Conservation (phyloP, 2,888 invertebrate genomes). For the Chymomyza fuscimana region DNA sequence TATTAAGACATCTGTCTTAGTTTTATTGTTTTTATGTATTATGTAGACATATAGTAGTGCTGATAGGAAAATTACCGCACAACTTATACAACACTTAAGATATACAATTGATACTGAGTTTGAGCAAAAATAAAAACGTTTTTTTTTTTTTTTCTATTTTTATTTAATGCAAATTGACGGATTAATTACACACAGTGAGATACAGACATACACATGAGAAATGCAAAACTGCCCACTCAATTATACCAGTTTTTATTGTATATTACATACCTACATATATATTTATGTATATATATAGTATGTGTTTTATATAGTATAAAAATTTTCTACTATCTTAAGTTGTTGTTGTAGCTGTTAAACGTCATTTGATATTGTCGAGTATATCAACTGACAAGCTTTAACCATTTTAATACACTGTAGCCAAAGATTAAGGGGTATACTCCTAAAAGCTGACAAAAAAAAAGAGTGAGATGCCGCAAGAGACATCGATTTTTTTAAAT, state of each 20-base stretch:
- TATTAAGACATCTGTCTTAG: background rate
- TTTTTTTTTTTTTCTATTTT: background rate
- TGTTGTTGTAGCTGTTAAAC: background rate
- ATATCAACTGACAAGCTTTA: background rate
- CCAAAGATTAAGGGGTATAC: too few species aligned
- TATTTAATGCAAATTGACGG: constrained; percentile 58
- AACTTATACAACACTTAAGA: background rate
- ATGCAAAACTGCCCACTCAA: constrained; percentile 33
- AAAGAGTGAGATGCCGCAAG: too few species aligned
- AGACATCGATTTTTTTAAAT: too few species aligned
- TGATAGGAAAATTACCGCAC: background rate
- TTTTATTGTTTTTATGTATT: too few species aligned
- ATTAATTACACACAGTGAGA: constrained; percentile 58
- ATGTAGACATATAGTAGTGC: background rate
- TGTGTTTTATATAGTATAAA: background rate
- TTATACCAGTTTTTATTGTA: constrained; percentile 17
- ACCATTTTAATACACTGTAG: background rate
- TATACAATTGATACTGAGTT: constrained; percentile 23
- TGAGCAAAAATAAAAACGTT: constrained; percentile 3
- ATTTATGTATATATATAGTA: background rate
- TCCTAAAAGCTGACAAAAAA: too few species aligned
- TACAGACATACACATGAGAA: constrained; percentile 16
- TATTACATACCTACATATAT: background rate
- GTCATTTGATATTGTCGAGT: constrained; percentile 26
- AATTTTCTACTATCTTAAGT: background rate